Evolutionary conservation across 2,113 vertebrate genomes (phyloP), one percentile per base, ranked within the genome.

Genomic region (Panurus biarmicus): DNA sequence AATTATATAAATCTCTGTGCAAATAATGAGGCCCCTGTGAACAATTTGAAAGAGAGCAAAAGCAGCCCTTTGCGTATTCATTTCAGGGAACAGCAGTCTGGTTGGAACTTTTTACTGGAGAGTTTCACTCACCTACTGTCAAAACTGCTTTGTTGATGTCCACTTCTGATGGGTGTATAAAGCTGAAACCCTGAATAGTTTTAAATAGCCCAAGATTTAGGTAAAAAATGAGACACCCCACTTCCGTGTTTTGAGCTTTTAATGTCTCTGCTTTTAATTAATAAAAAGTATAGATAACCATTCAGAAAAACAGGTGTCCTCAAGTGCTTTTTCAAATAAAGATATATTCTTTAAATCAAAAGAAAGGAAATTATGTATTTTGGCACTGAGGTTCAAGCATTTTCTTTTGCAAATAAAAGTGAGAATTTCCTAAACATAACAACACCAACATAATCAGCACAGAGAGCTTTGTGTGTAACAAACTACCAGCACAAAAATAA

Each of bases 21-120:
- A 90, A 95, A 95, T 94, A 94, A 95, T 65, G 65, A 84, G 85
- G 85, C 51, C 36, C 67, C 79, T 42, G 72, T 93, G 93, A 90
- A 61, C 51, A 78, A 61, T 91, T 81, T 71, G 92, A 64, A 90
- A 90, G 79, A 56, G 51, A 75, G 82, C 40, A 85, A 94, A 85
- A 81, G 15, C 47, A 95, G 75, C 36, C 36, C 60, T 90, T 86
- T 94, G 42, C 10, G 0, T 62, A 86, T 84, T 74, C 57, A 57
- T 81, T 93, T 88, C 65, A 72, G 82, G 60, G 66, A 64, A 96
- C 90, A 90, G 64, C 74, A 83, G 38, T 31, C 60, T 76, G 42
- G 18, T 66, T 80, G 71, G 76, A 93, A 88, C 53, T 91, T 95
- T 94, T 78, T 69, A 35, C 45, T 48, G 24, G 64, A 85, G 22